Base-by-base conservation (phyloP, 2,113 vertebrate species). In the Arothron firmamentum region DNA sequence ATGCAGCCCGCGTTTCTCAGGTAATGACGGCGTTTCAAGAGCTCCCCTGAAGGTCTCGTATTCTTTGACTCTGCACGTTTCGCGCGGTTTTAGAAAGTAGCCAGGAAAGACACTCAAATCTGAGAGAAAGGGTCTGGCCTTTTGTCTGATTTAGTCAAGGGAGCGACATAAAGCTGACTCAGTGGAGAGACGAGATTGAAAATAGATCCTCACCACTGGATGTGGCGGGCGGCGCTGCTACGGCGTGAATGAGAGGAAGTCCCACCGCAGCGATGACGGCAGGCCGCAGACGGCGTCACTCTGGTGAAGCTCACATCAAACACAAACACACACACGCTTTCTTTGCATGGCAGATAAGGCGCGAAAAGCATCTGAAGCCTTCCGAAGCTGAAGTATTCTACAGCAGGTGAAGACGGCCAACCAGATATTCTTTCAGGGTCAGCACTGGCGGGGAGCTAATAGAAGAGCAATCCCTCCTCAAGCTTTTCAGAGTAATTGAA, bases 401-500 rank as follows among this genome's bases (percentile, higher is more conserved):
- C 68, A 47, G 25, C 61, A 48, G 54, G 62, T 55, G 60, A 72
- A 62, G 52, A 68, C 65, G 34, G 59, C 62, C 64, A 79, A 71
- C 34, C 54, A 45, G 65, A 74, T 80, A 65, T 80, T 87, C 73
- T 81, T 86, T 80, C 58, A 50, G 75, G 84, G 83, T 82, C 85
- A 85, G 62, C 69, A 79, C 76, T 78, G 70, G 72, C 69, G 87
- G 88, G 90, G 92, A 93, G 93, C 93, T 94, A 93, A 95, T 92
- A 91, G 88, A 91, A 91, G 92, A 94, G 91, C 92, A 94, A 91
- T 90, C 93, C 90, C 92, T 92, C 92, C 90, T 93, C 92, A 94
- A 91, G 93, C 91, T 90, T 93, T 94, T 92, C 91, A 93, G 91
- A 90, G 89, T 93, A 94, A 95, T 92, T 96, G 92, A 94, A 94